Base-by-base conservation (phyloP, 2,113 vertebrate genomes). In the Cromileptes altivelis region DNA sequence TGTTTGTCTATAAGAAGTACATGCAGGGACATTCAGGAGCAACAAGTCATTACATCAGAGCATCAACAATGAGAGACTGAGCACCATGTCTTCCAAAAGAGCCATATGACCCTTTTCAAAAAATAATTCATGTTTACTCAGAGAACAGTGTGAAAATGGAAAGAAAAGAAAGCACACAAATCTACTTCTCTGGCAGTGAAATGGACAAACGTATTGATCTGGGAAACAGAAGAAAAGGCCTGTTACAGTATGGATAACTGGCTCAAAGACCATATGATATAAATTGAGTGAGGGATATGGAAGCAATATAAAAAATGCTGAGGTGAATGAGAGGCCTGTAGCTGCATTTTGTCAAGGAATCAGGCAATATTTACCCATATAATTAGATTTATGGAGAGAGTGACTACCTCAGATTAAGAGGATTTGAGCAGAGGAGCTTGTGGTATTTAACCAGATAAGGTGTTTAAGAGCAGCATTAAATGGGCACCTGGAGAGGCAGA, bases 401-500 rank as follows among this genome's bases (percentile, higher is more conserved):
- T 52, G 56, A 83, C 63, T 63, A 52, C 21, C 45, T 78, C 27
- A 69, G 68, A 88, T 88, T 84, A 65, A 70, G 47, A 80, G 71
- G 78, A 80, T 82, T 71, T 73, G 15, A 73, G 65, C 19, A 4
- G 55, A 68, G 57, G 57, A 78, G 14, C 47, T 42, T 45, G 60
- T 61, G 33, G 58, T 86, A 82, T 82, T 78, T 75, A 75, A 73
- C 55, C 58, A 78, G 82, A 89, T 69, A 33, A 72, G 30, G 53
- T 65, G 65, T 78, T 88, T 30, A 85, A 73, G 65, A 49, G 70
- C 57, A 37, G 21, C 27, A 65, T 78, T 67, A 87, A 75, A 58
- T 45, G n/a, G 67, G 18, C 57, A 84, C 49, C 69, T 68, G 40
- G 25, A 83, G 75, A 67, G 40, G 25, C 82, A 70, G 71, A 80